These are phyloP conservation scores for Acrocyrtus sp. DNA, from an alignment of 2,888 invertebrate species.

Conservation along the genomic window DNA sequence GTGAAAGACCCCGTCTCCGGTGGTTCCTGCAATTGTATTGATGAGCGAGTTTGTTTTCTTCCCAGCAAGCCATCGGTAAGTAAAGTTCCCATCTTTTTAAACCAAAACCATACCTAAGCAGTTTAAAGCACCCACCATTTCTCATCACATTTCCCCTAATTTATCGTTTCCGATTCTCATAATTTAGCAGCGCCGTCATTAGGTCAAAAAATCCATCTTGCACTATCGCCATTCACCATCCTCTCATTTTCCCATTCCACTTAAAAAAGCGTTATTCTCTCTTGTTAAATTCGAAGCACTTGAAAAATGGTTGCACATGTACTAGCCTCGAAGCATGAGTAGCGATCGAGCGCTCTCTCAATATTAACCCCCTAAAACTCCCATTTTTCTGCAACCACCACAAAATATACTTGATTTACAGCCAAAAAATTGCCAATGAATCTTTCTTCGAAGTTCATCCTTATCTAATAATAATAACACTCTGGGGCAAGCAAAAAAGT, in stretches of 20 bases:
- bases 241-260: too few relatives aligned
- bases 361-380: neutral
- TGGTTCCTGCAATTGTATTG: constrained; percentile 28
- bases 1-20: neutral
- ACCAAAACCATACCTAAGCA: neutral
- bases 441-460: constrained; percentile 25
- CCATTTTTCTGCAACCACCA: neutral
- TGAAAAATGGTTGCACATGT: too few relatives aligned
- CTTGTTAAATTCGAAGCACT: too few relatives aligned
- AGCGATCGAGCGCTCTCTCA: too few relatives aligned
- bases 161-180: neutral
- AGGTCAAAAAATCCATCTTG: too few relatives aligned
- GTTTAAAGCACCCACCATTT: neutral
- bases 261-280: too few relatives aligned
- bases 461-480: constrained; percentile 31
- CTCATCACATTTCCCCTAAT: neutral
- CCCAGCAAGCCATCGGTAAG: constrained; percentile 40
- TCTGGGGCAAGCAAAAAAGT: neutral
- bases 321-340: too few relatives aligned
- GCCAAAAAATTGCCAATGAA: constrained; percentile 46
- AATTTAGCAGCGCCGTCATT: too few relatives aligned
- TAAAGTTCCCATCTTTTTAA: constrained; percentile 1
- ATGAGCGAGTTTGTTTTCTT: constrained; percentile 21
- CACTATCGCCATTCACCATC: too few relatives aligned
- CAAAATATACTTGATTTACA: constrained; percentile 34